Evolutionary conservation across 2,113 vertebrate species (phyloP).

Genomic region (Etheostoma cragini): DNA sequence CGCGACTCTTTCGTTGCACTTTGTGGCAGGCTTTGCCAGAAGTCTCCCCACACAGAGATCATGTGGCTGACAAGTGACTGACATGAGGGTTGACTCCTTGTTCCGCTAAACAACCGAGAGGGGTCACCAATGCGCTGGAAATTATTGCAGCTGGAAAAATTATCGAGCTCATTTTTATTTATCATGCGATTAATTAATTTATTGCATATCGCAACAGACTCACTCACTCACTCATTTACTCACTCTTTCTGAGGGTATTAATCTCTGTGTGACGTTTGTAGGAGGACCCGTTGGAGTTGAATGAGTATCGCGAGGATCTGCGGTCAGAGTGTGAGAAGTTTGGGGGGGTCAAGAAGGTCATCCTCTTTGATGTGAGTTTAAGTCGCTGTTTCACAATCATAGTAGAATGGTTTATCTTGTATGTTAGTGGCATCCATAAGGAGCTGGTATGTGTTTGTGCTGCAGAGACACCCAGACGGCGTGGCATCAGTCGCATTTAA

Average conservation of each 20-base stretch:
- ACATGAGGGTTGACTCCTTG: too few relatives aligned
- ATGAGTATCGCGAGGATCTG: slow-evolving; percentile 96
- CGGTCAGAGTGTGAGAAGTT: slow-evolving; percentile 96
- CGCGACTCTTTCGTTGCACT: too few relatives aligned
- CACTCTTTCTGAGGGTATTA: background rate
- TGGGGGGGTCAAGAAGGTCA: slow-evolving; percentile 94
- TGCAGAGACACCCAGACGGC: slow-evolving; percentile 94
- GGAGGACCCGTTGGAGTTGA: slow-evolving; percentile 95
- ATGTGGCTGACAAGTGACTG: too few relatives aligned
- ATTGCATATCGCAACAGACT: background rate
- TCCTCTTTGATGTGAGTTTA: slow-evolving; percentile 95
- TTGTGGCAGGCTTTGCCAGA: too few relatives aligned
- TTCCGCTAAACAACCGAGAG: too few relatives aligned
- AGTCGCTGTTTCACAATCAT: background rate
- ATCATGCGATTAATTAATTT: too few relatives aligned
- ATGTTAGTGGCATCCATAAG: background rate
- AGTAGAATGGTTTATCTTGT: background rate
- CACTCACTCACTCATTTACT: background rate
- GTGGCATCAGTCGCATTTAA: slow-evolving; percentile 96
- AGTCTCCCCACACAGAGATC: too few relatives aligned
- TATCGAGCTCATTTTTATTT: too few relatives aligned
- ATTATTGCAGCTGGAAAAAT: too few relatives aligned
- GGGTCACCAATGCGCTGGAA: too few relatives aligned
- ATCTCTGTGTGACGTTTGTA: slow-evolving; percentile 64
- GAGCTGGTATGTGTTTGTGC: slow-evolving; percentile 62